Evolutionary conservation across 2,888 invertebrate genomes (phyloP).

Genomic region (Plemyria rubiginata): DNA sequence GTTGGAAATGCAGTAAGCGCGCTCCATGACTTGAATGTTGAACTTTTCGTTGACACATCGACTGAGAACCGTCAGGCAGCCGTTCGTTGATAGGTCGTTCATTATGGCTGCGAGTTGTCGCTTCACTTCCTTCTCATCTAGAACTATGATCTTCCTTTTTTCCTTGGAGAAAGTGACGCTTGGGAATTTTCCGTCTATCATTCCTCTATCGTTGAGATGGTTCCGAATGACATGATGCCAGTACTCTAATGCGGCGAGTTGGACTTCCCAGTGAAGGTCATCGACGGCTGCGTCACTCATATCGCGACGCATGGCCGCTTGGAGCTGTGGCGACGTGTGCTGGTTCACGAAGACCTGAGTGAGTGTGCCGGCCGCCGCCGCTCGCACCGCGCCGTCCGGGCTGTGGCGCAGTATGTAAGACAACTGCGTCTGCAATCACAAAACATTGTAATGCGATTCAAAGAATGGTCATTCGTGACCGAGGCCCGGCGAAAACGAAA

Average conservation of each 20-base stretch:
- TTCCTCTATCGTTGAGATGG: background rate
- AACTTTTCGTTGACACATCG: background rate
- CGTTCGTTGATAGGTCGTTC: background rate
- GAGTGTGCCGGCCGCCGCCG: background rate
- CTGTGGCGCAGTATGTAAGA: background rate
- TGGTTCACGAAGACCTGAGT: background rate
- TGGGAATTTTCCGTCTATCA: background rate
- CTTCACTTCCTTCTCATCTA: constrained; percentile 86
- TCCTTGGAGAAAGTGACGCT: constrained; percentile 81
- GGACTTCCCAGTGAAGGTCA: background rate
- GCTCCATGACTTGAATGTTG: background rate
- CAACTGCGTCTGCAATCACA: background rate
- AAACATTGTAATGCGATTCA: background rate
- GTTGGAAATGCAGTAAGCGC: background rate
- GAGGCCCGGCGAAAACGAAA: too few relatives aligned
- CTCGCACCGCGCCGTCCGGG: background rate
- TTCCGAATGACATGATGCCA: background rate
- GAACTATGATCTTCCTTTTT: constrained; percentile 87
- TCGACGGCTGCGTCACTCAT: background rate
- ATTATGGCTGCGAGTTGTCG: background rate
- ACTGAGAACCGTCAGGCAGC: background rate
- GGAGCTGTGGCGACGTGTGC: background rate
- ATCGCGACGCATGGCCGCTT: background rate
- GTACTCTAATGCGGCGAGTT: background rate
- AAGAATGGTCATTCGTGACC: too few relatives aligned